Base-by-base conservation (phyloP, 2,888 invertebrate genomes). In the Nomada lathburiana region DNA sequence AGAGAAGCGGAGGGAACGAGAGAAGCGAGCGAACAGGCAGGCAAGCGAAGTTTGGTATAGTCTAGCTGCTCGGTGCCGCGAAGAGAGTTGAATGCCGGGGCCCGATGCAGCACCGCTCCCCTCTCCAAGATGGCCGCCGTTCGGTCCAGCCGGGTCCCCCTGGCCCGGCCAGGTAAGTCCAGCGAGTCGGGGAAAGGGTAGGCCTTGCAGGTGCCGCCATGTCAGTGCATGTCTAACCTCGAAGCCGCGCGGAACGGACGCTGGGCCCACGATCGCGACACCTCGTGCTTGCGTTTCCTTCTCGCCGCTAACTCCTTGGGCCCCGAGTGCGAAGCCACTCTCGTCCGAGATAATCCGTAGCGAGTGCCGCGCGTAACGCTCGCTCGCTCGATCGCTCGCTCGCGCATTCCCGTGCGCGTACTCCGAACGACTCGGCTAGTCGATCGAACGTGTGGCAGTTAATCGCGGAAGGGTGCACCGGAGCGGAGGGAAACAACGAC, bases 181-280 rank as follows among this genome's bases (percentile, higher is more conserved):
- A 77, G 81, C 87, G 84, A 87, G 88, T 80, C 88, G 88, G 91
- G 90, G 92, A 92, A 92, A 92, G 92, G 92, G 91, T 91, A 91
- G 89, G 90, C 89, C 89, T 90, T 90, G 92, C 93, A 93, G 93
- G 93, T 93, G 94, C 93, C 93, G 94, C 94, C 94, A 94, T 94
- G 93, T 93, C 94, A 94, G 94, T 93, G 92, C 92, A 93, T 93
- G 93, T 93, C 92, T 93, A 92, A 92, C 93, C 89, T 93, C 92
- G 92, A 91, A 92, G 91, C 91, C 91, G 93, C 91, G 92, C 92
- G 92, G 92, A 92, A 92, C 93, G 90, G 89, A 91, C 90, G 91
- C 90, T 88, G 86, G 89, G 90, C 86, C 86, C 83, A 87, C 88
- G 81, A 88, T 87, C 91, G 91, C 89, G 90, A 89, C 87, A 89